Conservation (phyloP, 1,140 invertebrate species). For the Formica exsecta region DNA sequence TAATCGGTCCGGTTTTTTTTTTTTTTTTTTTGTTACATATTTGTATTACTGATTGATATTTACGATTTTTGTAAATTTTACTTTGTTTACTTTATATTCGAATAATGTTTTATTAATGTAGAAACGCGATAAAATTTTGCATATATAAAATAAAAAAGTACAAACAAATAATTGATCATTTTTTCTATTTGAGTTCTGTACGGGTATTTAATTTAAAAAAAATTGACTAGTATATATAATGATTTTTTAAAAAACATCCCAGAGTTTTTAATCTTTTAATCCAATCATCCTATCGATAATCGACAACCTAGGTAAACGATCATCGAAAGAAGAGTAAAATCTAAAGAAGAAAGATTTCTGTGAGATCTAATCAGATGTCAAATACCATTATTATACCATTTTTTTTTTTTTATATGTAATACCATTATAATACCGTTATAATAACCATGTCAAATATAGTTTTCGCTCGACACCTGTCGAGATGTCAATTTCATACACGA, state of each 20-base stretch:
- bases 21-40: neutral
- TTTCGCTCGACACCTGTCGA: neutral
- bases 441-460: neutral
- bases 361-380: conserved; percentile 11
- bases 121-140: conserved; percentile 18
- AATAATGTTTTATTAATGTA: conserved; percentile 4
- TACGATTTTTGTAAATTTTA: conserved; percentile 24
- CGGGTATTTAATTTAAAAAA: neutral
- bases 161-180: conserved; percentile 5
- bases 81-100: neutral
- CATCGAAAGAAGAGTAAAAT: neutral
- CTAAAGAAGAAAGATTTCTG: conserved; percentile 12
- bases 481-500: neutral
- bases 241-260: conserved; percentile 2
- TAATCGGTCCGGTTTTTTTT: neutral
- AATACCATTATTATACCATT: conserved; percentile 29
- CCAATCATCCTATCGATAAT: neutral
- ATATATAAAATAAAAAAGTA: conserved; percentile 26
- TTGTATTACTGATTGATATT: neutral
- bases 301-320: neutral
- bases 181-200: conserved; percentile 4
- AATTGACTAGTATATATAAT: conserved; percentile 26
- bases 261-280: neutral
- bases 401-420: conserved; percentile 21
- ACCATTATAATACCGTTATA: conserved; percentile 37